Conservation (phyloP, 1,140 invertebrate genomes). For the Diuraphis noxia region DNA sequence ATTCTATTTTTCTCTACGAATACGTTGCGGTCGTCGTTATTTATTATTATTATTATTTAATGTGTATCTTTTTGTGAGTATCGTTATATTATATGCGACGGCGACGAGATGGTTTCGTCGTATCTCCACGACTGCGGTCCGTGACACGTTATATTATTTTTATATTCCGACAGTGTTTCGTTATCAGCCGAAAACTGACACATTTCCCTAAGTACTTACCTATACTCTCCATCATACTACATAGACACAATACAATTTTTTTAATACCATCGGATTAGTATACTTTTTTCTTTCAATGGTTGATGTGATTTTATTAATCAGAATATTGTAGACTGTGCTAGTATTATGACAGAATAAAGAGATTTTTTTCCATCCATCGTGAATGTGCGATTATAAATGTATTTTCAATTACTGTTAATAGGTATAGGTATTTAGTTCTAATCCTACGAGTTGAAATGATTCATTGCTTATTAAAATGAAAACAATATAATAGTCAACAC, state of each 20-base stretch:
- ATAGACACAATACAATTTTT: not conserved
- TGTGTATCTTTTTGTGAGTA: not conserved
- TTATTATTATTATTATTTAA: constrained; percentile 2
- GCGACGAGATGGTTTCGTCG: not conserved
- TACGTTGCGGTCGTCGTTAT: not conserved
- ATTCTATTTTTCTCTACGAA: not conserved
- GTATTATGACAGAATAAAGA: not conserved
- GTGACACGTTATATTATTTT: not conserved
- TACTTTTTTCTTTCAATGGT: not conserved
- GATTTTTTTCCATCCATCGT: not conserved
- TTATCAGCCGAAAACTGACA: not conserved
- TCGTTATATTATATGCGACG: not conserved
- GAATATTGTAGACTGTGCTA: not conserved
- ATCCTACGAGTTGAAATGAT: not conserved
- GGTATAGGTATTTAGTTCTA: not conserved
- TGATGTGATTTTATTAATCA: not conserved
- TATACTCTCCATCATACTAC: not conserved
- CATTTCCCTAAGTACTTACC: not conserved
- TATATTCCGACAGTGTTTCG: not conserved
- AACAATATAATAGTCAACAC: not conserved
- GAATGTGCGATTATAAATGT: not conserved
- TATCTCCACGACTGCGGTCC: not conserved
- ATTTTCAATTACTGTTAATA: not conserved
- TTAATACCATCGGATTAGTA: not conserved
- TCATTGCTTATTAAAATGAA: not conserved